phyloP scores from a whole-genome alignment of 2,113 vertebrate species.

The Romanogobio albipinnatus region DNA sequence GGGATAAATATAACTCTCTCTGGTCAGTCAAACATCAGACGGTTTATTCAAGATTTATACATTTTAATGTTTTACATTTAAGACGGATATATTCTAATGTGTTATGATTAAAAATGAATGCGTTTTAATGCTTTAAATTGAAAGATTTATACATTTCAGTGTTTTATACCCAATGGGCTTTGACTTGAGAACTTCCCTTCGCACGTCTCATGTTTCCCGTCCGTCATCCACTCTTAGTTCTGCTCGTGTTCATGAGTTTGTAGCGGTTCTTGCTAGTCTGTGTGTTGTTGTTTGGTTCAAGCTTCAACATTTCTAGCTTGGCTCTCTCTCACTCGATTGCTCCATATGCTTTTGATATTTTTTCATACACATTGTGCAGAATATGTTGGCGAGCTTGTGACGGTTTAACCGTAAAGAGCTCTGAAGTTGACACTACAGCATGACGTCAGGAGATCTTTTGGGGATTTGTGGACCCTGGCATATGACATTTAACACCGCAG shows the following conservation, averaged over 20 bases:
- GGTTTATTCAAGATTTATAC: background rate
- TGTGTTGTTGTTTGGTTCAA: background rate
- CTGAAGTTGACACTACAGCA: conserved; percentile 50
- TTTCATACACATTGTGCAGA: background rate
- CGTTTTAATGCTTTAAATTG: background rate
- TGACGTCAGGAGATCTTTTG: conserved; percentile 54
- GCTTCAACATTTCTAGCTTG: background rate
- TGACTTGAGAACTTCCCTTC: background rate
- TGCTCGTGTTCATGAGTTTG: background rate
- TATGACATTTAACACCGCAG: conserved; percentile 62
- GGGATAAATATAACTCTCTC: background rate
- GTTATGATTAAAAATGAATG: background rate
- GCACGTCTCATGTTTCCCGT: background rate
- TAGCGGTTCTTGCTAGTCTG: no score
- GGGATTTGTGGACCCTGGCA: conserved; percentile 52
- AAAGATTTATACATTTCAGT: background rate
- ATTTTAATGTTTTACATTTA: background rate
- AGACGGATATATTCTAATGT: background rate
- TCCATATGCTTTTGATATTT: background rate
- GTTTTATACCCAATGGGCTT: background rate
- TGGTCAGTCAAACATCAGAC: background rate
- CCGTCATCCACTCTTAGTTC: background rate
- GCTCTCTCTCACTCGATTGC: background rate
- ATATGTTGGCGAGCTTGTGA: conserved; percentile 24
- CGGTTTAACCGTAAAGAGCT: conserved; percentile 53